A percentile compares a stretch with the other conserved stretches of the same genome.
Evolutionary conservation across 2,113 vertebrate species (phyloP).

Genomic region (Pandion haliaetus): DNA sequence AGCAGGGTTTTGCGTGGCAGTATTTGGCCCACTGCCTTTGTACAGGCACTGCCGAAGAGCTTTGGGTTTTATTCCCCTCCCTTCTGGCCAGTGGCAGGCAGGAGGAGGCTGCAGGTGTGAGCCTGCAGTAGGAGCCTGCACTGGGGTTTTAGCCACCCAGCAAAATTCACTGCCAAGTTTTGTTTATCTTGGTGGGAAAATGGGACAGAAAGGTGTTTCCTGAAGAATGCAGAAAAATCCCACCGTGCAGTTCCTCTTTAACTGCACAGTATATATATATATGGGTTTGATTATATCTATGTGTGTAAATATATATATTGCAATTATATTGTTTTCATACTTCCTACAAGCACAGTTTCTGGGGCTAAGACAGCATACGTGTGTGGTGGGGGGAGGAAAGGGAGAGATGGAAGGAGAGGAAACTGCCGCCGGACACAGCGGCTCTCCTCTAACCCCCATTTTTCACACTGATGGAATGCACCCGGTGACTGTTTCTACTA

Average conservation of each 20-base stretch:
- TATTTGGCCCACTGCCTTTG: not conserved
- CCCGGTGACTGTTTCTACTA: conserved; percentile 30
- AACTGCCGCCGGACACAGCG: not conserved
- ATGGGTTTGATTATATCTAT: not conserved
- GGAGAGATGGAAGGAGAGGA: not conserved
- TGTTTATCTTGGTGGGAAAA: not conserved
- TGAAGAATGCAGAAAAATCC: not conserved
- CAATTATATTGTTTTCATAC: not conserved
- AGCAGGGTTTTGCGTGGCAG: not conserved
- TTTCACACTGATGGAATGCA: conserved; percentile 36
- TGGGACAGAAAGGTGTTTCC: not conserved
- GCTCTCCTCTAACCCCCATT: not conserved
- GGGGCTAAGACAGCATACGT: not conserved
- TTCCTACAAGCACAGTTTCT: not conserved
- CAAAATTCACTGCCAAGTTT: not conserved
- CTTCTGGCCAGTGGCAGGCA: not conserved
- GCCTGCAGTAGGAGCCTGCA: not conserved
- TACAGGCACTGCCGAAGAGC: not conserved
- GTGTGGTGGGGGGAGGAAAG: not conserved
- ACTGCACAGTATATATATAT: not conserved
- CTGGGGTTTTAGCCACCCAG: not conserved
- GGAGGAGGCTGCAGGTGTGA: not conserved
- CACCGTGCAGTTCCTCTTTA: not conserved
- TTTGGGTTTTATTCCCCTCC: not conserved
- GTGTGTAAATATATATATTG: not conserved